Evolutionary conservation across 2,113 vertebrate species (phyloP), one percentile per base, ranked within the genome.

Genomic region (Lamprologus tigripictilis): DNA sequence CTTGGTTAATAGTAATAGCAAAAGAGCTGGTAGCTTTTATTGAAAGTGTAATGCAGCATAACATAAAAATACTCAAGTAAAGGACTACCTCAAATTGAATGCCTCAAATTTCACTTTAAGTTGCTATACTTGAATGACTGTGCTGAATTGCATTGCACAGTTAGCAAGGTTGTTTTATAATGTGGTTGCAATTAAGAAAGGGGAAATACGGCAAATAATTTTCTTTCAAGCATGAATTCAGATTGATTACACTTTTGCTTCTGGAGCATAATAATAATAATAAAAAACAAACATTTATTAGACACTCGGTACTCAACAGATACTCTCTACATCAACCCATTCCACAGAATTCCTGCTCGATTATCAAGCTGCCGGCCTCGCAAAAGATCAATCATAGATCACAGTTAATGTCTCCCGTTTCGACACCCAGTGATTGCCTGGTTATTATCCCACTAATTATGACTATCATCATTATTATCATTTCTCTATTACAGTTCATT

Each of bases 401-500:
- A 82, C 84, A 83, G 88, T 91, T 93, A 95, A 94, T 92, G 91
- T 89, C 89, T 95, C 92, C 90, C 80, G 85, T 95, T 93, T 93
- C 33, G 9, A 86, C 89, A 85, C 83, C 87, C 90, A 86, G 86
- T 92, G 91, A 93, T 94, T 92, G 84, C 91, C 88, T 91, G 88
- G 88, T 93, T 94, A 94, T 93, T 93, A 95, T 93, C 90, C 82
- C 91, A 71, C 92, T 94, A 92, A 95, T 95, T 93, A 94, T 86
- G 88, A 92, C 90, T 92, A 95, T 85, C 84, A 93, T 95, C 92
- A 94, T 95, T 95, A 95, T 94, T 95, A 95, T 96, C 92, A 92
- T 95, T 96, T 93, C 91, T 90, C 92, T 88, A 95, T 95, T 95
- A 94, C 94, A 91, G 92, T 92, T 95, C 95, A 96, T 95, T 96